A percentile compares a stretch with the other conserved stretches of the same genome.
These are phyloP conservation scores for Pluvianellus socialis DNA, from an alignment of 2,113 vertebrate genomes.

Conservation along the genomic window DNA sequence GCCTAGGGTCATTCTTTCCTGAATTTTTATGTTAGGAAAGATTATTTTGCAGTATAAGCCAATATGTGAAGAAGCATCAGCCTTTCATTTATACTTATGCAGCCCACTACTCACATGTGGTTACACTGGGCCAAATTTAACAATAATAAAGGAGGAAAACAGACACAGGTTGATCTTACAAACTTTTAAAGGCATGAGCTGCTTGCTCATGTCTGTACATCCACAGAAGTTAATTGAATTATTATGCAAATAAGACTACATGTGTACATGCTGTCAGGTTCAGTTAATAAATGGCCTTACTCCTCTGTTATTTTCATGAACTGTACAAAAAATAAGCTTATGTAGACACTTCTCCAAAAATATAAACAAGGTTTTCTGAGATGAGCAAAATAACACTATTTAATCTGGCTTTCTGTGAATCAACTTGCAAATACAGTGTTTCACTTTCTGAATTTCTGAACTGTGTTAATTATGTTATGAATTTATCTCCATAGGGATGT, in stretches of 20 bases:
- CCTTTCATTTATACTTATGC: not conserved
- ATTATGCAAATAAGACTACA: not conserved
- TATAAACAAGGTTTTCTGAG: not conserved
- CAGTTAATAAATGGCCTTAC: not conserved
- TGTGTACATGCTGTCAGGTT: not conserved
- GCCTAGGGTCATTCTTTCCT: not conserved
- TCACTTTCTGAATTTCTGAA: not conserved
- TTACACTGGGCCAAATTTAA: not conserved
- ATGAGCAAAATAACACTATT: not conserved
- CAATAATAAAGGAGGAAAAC: not conserved
- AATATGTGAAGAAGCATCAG: not conserved
- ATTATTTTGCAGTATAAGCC: not conserved
- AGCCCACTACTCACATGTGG: not conserved
- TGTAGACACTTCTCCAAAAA: not conserved
- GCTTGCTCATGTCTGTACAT: not conserved
- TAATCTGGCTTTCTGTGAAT: not conserved
- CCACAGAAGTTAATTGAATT: not conserved
- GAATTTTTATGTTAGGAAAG: not conserved
- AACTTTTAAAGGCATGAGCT: not conserved
- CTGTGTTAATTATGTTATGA: not conserved
- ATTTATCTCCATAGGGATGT: not conserved
- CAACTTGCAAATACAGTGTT: not conserved
- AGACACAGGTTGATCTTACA: not conserved
- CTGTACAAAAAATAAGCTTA: not conserved
- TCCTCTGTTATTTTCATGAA: slow-evolving; percentile 2